Evolutionary conservation across 2,888 invertebrate genomes (phyloP).

Genomic region (Chromoteleia sp.): DNA sequence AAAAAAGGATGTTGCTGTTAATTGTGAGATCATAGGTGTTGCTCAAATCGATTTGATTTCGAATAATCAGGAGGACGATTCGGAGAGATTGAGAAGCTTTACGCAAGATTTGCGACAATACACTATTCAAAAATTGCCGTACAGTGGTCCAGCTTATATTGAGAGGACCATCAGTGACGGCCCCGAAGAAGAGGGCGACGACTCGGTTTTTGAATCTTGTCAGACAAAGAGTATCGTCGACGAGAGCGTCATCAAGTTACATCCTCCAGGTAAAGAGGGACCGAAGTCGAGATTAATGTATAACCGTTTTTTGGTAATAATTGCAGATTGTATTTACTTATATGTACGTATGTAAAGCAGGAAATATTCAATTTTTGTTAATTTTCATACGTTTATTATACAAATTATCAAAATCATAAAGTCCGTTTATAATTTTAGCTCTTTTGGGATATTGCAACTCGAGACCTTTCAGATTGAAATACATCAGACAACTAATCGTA

Average conservation of each 20-base stretch:
- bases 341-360: too few species aligned
- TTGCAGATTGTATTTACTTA: neutral
- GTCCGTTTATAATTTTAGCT: too few species aligned
- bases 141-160: constrained; percentile 77
- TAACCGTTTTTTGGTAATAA: neutral
- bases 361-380: too few species aligned
- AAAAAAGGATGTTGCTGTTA: constrained; percentile 37
- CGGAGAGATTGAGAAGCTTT: constrained; percentile 44
- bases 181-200: constrained; percentile 82
- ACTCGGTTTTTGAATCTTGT: constrained; percentile 81
- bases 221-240: constrained; percentile 62
- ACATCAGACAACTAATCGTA: too few species aligned
- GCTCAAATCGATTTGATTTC: constrained; percentile 11
- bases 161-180: constrained; percentile 80
- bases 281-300: neutral
- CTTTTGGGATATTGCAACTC: too few species aligned
- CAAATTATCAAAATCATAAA: too few species aligned
- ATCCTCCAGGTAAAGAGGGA: constrained; percentile 59
- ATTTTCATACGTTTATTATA: too few species aligned
- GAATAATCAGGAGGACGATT: constrained; percentile 12
- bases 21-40: constrained; percentile 41
- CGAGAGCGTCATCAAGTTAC: constrained; percentile 30
- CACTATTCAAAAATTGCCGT: constrained; percentile 70
- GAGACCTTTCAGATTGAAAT: too few species aligned
- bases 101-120: constrained; percentile 42